Evolutionary conservation across 2,113 vertebrate species (phyloP).

Genomic region (Corythaixoides concolor): DNA sequence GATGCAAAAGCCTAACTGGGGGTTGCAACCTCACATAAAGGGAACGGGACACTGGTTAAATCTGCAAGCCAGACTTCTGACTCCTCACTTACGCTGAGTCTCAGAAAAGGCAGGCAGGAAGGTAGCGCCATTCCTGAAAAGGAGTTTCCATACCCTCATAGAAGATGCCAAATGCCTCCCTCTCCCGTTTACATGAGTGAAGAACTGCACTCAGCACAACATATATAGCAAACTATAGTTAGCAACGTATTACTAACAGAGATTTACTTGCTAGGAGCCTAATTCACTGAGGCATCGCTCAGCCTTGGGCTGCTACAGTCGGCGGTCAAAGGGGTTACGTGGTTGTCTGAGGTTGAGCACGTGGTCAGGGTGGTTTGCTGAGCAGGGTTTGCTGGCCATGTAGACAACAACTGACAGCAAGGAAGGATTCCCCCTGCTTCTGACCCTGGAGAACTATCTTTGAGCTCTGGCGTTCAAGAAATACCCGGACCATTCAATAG

Average conservation of each 20-base stretch:
- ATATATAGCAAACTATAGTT: background rate
- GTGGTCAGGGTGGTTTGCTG: background rate
- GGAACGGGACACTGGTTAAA: background rate
- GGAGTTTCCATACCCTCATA: background rate
- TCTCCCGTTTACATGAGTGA: fast-evolving
- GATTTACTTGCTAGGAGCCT: background rate
- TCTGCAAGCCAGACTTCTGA: background rate
- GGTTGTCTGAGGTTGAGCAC: background rate
- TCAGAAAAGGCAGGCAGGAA: background rate
- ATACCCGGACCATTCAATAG: background rate
- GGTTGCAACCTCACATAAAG: background rate
- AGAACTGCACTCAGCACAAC: background rate
- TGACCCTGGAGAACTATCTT: background rate
- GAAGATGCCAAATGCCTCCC: background rate
- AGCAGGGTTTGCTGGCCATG: background rate
- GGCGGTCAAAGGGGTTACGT: fast-evolving
- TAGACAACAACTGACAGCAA: background rate
- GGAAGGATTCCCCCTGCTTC: background rate
- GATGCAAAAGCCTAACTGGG: background rate
- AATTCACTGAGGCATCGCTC: background rate
- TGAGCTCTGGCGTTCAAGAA: background rate
- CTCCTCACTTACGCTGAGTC: background rate
- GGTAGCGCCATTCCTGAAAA: background rate
- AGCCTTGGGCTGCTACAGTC: background rate
- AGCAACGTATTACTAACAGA: background rate